Conservation (phyloP, 2,797 vertebrate genomes). For the Rhinichthys osculus region DNA sequence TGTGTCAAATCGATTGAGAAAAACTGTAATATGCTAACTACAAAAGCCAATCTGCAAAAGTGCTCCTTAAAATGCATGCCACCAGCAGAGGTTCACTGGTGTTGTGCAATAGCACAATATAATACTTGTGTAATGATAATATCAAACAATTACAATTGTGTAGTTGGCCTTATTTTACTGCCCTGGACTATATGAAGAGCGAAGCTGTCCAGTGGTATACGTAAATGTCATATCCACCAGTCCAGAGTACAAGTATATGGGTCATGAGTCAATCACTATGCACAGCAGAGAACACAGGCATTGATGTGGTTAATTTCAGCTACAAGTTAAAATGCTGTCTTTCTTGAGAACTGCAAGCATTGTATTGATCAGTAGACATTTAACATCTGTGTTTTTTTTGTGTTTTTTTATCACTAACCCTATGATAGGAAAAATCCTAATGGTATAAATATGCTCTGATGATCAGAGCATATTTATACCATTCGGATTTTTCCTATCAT, state of each 20-base stretch:
- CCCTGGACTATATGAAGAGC: not conserved
- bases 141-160: not conserved
- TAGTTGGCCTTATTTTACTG: not conserved
- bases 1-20: not conserved
- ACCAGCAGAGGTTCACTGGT: not conserved
- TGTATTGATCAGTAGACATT: not conserved
- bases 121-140: not conserved
- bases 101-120: not conserved
- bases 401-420: too few relatives aligned
- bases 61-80: too few relatives aligned
- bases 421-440: too few relatives aligned
- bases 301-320: conserved; percentile 6
- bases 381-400: too few relatives aligned
- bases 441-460: too few relatives aligned
- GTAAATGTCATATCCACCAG: not conserved
- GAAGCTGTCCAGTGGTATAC: not conserved
- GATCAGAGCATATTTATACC: not conserved
- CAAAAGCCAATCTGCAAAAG: not conserved
- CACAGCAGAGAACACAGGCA: not conserved
- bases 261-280: conserved; percentile 14
- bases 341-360: not conserved
- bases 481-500: not conserved
- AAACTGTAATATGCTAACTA: not conserved
- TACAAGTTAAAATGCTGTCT: not conserved
- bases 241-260: conserved; percentile 1